Conservation (phyloP, 2,888 invertebrate genomes). For the Troilus luridus region DNA sequence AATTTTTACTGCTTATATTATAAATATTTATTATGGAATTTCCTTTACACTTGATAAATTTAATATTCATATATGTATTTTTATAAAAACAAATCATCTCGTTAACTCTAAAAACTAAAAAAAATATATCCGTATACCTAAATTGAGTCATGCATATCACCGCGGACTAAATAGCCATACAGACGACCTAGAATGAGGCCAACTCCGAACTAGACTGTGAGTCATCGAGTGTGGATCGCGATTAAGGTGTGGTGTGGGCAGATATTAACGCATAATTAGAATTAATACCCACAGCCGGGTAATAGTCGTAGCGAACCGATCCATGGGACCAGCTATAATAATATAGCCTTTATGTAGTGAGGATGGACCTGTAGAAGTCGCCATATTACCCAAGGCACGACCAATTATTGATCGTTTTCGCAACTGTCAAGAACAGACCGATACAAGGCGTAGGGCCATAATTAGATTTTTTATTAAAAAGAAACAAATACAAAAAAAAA, state of each 20-base stretch:
- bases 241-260: slow-evolving; percentile 26
- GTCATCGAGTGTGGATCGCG: slow-evolving; percentile 41
- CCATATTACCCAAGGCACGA: neutral
- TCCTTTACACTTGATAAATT: no score
- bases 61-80: no score
- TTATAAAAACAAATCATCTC: no score
- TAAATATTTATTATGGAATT: no score
- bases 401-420: slow-evolving; percentile 16
- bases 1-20: no score
- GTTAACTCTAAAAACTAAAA: no score
- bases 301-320: slow-evolving; percentile 23
- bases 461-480: slow-evolving; percentile 24
- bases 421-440: slow-evolving; percentile 4
- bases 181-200: slow-evolving; percentile 9
- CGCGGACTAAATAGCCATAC: neutral
- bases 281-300: neutral
- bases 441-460: neutral
- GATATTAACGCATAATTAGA: slow-evolving; percentile 42
- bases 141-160: neutral
- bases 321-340: slow-evolving; percentile 2
- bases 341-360: neutral
- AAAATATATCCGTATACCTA: no score
- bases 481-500: neutral
- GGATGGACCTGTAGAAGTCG: neutral
- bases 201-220: slow-evolving; percentile 18